These are phyloP conservation scores for Ganaspis brasiliensis DNA, from an alignment of 2,888 invertebrate species.

Conservation along the genomic window DNA sequence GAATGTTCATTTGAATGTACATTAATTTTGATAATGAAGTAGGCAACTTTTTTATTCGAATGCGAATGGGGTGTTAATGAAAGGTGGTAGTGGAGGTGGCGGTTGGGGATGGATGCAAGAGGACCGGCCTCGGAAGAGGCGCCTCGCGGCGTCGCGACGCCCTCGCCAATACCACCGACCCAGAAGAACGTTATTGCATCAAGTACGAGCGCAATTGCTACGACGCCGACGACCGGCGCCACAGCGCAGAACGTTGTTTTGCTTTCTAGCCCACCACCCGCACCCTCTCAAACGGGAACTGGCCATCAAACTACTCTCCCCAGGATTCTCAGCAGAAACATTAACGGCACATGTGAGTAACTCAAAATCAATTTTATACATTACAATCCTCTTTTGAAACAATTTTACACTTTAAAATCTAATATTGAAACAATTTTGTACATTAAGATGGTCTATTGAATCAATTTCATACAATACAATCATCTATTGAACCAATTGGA, in stretches of 20 bases:
- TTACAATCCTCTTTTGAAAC: background rate
- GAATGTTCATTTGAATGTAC: constrained; percentile 1
- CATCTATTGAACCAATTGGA: too few species aligned
- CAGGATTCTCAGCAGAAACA: constrained; percentile 78
- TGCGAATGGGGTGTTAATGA: constrained; percentile 66
- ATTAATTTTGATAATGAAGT: background rate
- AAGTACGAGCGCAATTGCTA: constrained; percentile 61
- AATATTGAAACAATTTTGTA: too few species aligned
- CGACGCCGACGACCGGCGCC: constrained; percentile 52
- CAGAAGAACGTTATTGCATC: constrained; percentile 54
- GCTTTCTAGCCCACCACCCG: constrained; percentile 48
- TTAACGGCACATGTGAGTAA: constrained; percentile 79
- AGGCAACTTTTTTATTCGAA: constrained; percentile 53
- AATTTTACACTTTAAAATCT: too few species aligned
- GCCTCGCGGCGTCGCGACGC: constrained; percentile 72
- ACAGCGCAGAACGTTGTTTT: constrained; percentile 57
- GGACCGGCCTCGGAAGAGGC: constrained; percentile 64
- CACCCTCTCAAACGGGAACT: constrained; percentile 48
- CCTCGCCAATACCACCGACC: constrained; percentile 69
- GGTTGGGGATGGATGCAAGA: constrained; percentile 54
- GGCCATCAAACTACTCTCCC: constrained; percentile 62
- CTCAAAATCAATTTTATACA: constrained; percentile 3
- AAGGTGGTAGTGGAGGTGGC: constrained; percentile 47
- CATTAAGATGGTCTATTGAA: too few species aligned
- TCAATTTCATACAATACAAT: too few species aligned